A percentile compares a stretch with the other conserved stretches of the same genome.
These are phyloP conservation scores for Xestia sexstrigata DNA, from an alignment of 2,888 invertebrate genomes.

Conservation along the genomic window DNA sequence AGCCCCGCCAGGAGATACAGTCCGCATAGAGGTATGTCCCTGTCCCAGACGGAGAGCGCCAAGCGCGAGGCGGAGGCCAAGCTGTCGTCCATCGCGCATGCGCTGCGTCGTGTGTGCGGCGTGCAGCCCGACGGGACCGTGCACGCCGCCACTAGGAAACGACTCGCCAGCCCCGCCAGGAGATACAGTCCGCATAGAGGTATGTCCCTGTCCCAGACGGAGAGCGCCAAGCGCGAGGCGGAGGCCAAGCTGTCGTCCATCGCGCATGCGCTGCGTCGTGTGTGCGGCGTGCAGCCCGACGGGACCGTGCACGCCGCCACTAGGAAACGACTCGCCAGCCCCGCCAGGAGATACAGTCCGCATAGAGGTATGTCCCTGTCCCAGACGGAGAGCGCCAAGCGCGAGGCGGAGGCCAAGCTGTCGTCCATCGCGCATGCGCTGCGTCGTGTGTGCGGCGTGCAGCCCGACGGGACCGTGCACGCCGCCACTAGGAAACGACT, in stretches of 20 bases:
- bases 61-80: slow-evolving; percentile 96
- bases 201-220: slow-evolving; percentile 95
- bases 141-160: slow-evolving; percentile 91
- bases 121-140: slow-evolving; percentile 96
- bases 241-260: slow-evolving; percentile 97
- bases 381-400: slow-evolving; percentile 94
- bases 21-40: too few relatives aligned
- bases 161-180: slow-evolving; percentile 94
- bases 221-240: slow-evolving; percentile 94
- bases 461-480: slow-evolving; percentile 94
- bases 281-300: slow-evolving; percentile 97
- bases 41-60: slow-evolving; percentile 93
- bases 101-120: slow-evolving; percentile 96
- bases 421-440: slow-evolving; percentile 96
- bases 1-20: slow-evolving; percentile 95
- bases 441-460: slow-evolving; percentile 96
- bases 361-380: too few relatives aligned
- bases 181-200: too few relatives aligned
- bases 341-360: slow-evolving; percentile 94
- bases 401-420: slow-evolving; percentile 96
- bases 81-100: slow-evolving; percentile 95
- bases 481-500: slow-evolving; percentile 92
- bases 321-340: slow-evolving; percentile 93
- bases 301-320: slow-evolving; percentile 93
- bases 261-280: slow-evolving; percentile 95